Evolutionary conservation across 2,888 invertebrate genomes (phyloP).

Genomic region (Chrysodeixis includens): DNA sequence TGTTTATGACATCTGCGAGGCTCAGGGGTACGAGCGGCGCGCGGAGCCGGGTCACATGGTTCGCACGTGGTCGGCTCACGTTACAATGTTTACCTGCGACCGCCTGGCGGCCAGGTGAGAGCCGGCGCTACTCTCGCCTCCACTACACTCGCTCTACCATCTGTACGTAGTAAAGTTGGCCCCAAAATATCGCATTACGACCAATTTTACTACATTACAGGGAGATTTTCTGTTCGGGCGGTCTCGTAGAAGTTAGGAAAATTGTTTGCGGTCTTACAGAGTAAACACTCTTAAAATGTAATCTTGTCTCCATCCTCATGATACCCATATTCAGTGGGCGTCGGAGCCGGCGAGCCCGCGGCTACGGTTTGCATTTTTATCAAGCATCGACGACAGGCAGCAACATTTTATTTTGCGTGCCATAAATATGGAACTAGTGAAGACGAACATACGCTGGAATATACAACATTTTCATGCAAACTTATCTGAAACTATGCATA

Average conservation of each 20-base stretch:
- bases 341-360: slow-evolving; percentile 75
- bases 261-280: slow-evolving; percentile 64
- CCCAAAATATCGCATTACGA: slow-evolving; percentile 55
- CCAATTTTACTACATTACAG: slow-evolving; percentile 54
- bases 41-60: slow-evolving; percentile 74
- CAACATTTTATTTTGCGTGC: slow-evolving; percentile 87
- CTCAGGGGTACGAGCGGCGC: slow-evolving; percentile 25
- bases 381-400: slow-evolving; percentile 82
- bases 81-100: slow-evolving; percentile 88
- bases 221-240: slow-evolving; percentile 45
- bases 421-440: slow-evolving; percentile 86
- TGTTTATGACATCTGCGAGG: slow-evolving; percentile 40
- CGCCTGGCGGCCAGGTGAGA: slow-evolving; percentile 85
- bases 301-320: slow-evolving; percentile 70
- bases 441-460: slow-evolving; percentile 78
- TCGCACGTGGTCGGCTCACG: slow-evolving; percentile 85
- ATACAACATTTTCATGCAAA: slow-evolving; percentile 83
- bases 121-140: slow-evolving; percentile 66
- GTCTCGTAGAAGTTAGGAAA: slow-evolving; percentile 59
- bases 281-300: slow-evolving; percentile 71
- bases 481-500: slow-evolving; percentile 87
- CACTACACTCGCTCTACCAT: slow-evolving; percentile 59
- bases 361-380: slow-evolving; percentile 88
- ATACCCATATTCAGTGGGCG: slow-evolving; percentile 80
- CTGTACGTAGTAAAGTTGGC: slow-evolving; percentile 58